Percentiles rank a stretch among this genome's conserved stretches.
Conservation (phyloP, 2,113 vertebrate genomes). For the Todiramphus chloris region DNA sequence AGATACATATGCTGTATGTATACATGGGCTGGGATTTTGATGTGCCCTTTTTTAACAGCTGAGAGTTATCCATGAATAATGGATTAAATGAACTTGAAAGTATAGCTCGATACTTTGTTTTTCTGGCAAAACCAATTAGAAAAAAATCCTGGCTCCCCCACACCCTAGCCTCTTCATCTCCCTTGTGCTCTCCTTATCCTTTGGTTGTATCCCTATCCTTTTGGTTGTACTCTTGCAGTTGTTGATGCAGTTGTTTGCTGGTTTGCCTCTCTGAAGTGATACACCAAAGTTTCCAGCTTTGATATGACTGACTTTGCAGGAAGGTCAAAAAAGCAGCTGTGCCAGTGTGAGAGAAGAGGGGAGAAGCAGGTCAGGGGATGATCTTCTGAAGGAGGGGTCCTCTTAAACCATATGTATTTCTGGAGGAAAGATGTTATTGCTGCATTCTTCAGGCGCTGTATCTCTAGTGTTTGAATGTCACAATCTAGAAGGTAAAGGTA, state of each 20-base stretch:
- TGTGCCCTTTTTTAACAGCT: not conserved
- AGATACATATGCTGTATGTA: not conserved
- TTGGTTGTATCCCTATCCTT: not conserved
- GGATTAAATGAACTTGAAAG: not conserved
- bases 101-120: not conserved
- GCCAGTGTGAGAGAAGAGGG: not conserved
- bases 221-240: not conserved
- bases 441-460: not conserved
- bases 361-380: not conserved
- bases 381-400: not conserved
- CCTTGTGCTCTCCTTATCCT: not conserved
- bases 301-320: not conserved
- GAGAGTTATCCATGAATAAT: not conserved
- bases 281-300: not conserved
- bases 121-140: not conserved
- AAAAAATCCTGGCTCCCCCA: not conserved
- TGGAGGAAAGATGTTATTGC: not conserved
- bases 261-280: not conserved
- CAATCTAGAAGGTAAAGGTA: not conserved
- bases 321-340: not conserved
- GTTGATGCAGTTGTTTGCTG: not conserved
- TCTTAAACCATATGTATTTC: not conserved
- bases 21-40: not conserved
- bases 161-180: not conserved
- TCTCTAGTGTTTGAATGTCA: not conserved